Evolutionary conservation across 2,797 vertebrate species (phyloP).

Genomic region (Lemur catta): DNA sequence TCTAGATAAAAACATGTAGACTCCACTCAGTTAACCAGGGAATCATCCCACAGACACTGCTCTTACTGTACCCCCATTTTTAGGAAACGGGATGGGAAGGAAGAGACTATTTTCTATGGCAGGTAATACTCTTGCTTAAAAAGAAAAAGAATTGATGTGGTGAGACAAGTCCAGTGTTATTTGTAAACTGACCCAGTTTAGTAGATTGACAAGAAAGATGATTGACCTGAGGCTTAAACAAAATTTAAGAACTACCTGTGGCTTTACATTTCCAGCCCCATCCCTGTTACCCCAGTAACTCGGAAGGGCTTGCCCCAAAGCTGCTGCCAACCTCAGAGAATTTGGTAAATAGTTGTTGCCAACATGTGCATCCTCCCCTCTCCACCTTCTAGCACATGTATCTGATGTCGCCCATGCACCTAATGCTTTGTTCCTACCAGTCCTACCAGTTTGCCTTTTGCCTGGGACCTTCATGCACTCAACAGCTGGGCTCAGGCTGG

Average conservation of each 20-base stretch:
- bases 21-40: background rate
- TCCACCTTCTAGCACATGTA: background rate
- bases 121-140: background rate
- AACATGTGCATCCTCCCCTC: background rate
- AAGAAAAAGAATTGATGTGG: background rate
- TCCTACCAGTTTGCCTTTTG: background rate
- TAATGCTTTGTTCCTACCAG: background rate
- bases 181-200: background rate
- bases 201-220: background rate
- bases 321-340: background rate
- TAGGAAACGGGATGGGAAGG: background rate
- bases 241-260: background rate
- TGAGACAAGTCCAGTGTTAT: background rate
- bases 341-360: background rate
- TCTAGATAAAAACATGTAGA: conserved; percentile 9
- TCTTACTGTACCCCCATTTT: background rate
- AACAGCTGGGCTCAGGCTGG: background rate
- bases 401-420: background rate
- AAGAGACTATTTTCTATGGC: background rate
- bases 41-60: background rate
- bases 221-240: background rate
- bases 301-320: background rate
- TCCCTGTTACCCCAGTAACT: background rate
- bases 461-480: background rate
- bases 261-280: background rate